Evolutionary conservation across 2,113 vertebrate genomes (phyloP).

Genomic region (Bos indicus): DNA sequence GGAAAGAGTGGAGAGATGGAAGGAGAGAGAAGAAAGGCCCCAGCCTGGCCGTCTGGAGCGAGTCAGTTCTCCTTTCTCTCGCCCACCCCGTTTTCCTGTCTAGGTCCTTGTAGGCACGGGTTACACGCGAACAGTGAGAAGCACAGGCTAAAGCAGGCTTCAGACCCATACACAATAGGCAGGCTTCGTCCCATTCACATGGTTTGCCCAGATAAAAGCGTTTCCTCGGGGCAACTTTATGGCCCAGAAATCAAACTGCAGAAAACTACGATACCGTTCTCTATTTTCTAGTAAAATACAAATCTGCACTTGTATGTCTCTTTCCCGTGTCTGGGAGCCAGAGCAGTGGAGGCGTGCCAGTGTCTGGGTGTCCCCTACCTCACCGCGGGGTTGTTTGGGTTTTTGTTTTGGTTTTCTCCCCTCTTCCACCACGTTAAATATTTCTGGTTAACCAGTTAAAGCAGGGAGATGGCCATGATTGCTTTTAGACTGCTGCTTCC

Average conservation of each 20-base stretch:
- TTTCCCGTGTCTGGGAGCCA: neutral
- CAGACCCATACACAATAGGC: fast-evolving
- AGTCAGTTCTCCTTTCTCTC: neutral
- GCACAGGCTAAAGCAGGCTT: neutral
- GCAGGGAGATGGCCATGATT: slow-evolving; percentile 65
- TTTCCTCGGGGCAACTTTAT: neutral
- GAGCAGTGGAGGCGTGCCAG: neutral
- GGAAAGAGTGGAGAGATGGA: neutral
- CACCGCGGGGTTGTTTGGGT: neutral
- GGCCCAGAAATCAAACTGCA: slow-evolving; percentile 23
- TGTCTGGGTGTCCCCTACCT: neutral
- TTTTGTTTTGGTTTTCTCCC: neutral
- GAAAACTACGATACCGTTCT: neutral
- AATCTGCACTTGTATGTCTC: neutral
- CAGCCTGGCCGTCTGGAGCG: fast-evolving
- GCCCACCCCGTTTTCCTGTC: neutral
- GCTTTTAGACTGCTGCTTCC: slow-evolving; percentile 74
- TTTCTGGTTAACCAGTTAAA: slow-evolving; percentile 73
- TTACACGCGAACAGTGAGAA: neutral
- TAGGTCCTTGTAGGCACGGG: fast-evolving
- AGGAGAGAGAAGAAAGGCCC: neutral
- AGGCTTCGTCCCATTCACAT: neutral
- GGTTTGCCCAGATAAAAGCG: neutral
- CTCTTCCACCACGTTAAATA: slow-evolving; percentile 44
- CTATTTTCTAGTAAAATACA: slow-evolving; percentile 15